A percentile compares a stretch with the other conserved stretches of the same genome.
phyloP scores from a whole-genome alignment of 2,113 vertebrate species.

The Lontra canadensis region DNA sequence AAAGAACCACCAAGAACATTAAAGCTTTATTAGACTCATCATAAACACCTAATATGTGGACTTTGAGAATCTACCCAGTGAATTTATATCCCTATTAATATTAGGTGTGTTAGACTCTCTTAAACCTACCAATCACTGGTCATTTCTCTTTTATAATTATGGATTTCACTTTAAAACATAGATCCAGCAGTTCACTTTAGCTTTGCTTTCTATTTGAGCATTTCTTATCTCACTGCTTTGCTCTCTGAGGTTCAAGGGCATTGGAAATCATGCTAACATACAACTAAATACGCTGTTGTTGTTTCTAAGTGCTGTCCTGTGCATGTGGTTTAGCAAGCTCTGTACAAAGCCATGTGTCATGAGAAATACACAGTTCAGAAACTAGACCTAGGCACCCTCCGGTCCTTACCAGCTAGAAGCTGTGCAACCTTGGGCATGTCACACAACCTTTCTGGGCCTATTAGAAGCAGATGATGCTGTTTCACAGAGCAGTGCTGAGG shows the following conservation, averaged over 20 bases:
- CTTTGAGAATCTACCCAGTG: neutral
- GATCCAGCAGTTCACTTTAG: neutral
- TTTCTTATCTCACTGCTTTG: neutral
- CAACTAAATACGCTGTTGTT: neutral
- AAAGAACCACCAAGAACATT: conserved; percentile 68
- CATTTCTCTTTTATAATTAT: neutral
- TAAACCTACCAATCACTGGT: neutral
- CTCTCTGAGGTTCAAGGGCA: conserved; percentile 18
- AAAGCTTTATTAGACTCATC: conserved; percentile 74
- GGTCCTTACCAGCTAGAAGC: neutral
- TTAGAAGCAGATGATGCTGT: neutral
- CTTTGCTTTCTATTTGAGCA: neutral
- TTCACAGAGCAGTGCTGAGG: neutral
- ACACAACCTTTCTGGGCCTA: neutral
- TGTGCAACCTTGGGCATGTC: neutral
- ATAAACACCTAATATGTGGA: conserved; percentile 68
- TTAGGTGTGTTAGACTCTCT: neutral
- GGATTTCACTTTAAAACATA: conserved; percentile 4
- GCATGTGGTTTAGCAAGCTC: neutral
- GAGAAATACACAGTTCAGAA: neutral
- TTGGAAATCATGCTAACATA: neutral
- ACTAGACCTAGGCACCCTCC: neutral
- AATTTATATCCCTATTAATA: neutral
- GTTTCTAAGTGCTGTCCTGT: neutral
- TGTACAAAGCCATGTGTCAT: neutral